Evolutionary conservation across 1,140 invertebrate species (phyloP).

Genomic region (Patella vulgata): DNA sequence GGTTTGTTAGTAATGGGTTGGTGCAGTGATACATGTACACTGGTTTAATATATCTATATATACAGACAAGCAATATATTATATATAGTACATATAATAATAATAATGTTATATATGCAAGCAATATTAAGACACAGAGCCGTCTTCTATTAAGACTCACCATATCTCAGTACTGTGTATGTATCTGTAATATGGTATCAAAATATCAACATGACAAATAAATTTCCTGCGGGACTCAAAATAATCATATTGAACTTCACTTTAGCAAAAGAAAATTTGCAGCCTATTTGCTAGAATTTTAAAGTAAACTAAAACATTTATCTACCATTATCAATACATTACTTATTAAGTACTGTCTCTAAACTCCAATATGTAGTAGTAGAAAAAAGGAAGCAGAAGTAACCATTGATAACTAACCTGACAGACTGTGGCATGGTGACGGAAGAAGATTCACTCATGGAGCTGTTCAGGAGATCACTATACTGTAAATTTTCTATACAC

Average conservation of each 20-base stretch:
- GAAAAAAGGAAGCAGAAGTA: neutral
- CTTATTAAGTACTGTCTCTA: no score
- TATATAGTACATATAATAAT: no score
- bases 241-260: neutral
- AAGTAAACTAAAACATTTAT: no score
- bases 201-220: neutral
- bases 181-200: conserved; percentile 35
- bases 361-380: no score
- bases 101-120: no score
- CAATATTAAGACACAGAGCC: no score
- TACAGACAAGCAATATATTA: no score
- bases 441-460: conserved; percentile 82
- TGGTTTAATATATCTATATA: no score
- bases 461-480: conserved; percentile 85
- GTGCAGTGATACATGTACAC: no score
- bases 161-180: conserved; percentile 52
- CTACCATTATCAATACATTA: no score
- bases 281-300: no score
- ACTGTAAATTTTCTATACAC: conserved; percentile 94
- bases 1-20: no score
- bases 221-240: neutral
- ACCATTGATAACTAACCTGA: conserved; percentile 53
- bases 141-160: conserved; percentile 54
- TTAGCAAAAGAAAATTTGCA: neutral
- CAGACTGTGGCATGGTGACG: conserved; percentile 81